A percentile compares a stretch with the other conserved stretches of the same genome.
phyloP scores from a whole-genome alignment of 2,113 vertebrate genomes.

The Gila orcuttii region DNA sequence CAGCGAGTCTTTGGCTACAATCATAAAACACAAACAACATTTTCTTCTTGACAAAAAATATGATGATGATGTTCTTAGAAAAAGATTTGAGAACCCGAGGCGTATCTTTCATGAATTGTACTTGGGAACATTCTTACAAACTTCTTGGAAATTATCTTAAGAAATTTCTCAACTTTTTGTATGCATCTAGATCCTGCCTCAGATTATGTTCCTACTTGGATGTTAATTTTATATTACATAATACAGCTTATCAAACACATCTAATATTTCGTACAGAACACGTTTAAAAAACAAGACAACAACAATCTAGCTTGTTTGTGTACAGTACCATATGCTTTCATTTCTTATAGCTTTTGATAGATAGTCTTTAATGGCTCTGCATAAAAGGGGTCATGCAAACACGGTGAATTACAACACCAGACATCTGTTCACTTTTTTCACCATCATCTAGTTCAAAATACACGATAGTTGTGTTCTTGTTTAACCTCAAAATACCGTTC shows the following conservation, averaged over 20 bases:
- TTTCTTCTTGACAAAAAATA: not conserved
- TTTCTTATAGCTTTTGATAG: not conserved
- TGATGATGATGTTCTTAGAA: no score
- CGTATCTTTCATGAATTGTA: not conserved
- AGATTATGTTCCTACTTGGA: no score
- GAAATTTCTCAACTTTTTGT: not conserved
- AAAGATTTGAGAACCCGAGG: not conserved
- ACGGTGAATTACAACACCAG: not conserved
- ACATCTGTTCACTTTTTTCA: conserved; percentile 19
- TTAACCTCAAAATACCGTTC: not conserved
- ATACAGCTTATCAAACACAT: not conserved
- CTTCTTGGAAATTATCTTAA: not conserved
- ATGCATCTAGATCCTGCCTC: no score
- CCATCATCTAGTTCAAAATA: not conserved
- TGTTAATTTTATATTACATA: not conserved
- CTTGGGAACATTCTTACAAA: not conserved
- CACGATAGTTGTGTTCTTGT: not conserved
- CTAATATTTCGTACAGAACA: not conserved
- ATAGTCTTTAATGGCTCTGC: conserved; percentile 14
- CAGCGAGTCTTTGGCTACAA: no score
- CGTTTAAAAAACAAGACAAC: not conserved
- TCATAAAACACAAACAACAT: no score
- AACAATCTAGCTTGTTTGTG: conserved; percentile 13
- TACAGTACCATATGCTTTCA: not conserved
- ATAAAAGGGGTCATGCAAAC: conserved; percentile 11